Evolutionary conservation across 2,113 vertebrate genomes (phyloP).

Genomic region (Muscicapa adusta): DNA sequence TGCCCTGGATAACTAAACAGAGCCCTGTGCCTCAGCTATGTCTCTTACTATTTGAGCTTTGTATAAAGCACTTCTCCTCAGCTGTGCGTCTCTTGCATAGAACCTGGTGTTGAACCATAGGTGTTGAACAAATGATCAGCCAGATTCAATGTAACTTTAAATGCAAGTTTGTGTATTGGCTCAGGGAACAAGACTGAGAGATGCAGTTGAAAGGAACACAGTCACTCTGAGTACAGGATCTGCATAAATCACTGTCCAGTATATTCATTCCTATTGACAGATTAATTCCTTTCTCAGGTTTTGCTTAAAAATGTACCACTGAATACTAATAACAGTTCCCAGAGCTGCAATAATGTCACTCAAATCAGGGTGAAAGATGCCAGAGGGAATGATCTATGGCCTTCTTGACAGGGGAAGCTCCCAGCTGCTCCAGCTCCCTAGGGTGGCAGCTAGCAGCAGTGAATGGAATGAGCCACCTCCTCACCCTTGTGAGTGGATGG

Average conservation of each 20-base stretch:
- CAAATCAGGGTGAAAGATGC: not conserved
- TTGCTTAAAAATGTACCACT: slow-evolving; percentile 60
- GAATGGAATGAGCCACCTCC: not conserved
- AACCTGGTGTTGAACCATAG: not conserved
- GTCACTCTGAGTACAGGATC: slow-evolving; percentile 58
- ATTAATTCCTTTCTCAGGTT: slow-evolving; percentile 74
- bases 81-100: not conserved
- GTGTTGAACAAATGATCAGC: not conserved
- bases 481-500: not conserved
- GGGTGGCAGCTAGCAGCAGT: not conserved
- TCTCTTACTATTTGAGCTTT: not conserved
- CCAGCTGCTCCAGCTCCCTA: not conserved
- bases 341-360: slow-evolving; percentile 8
- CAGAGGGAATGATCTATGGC: not conserved
- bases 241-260: slow-evolving; percentile 75
- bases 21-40: not conserved
- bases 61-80: not conserved
- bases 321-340: slow-evolving; percentile 69
- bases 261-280: slow-evolving; percentile 73
- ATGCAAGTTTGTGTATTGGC: slow-evolving; percentile 35
- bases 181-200: slow-evolving; percentile 24
- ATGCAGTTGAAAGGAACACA: slow-evolving; percentile 48
- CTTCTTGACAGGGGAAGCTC: not conserved
- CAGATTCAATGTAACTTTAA: slow-evolving; percentile 35
- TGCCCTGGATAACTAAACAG: not conserved